Conservation (phyloP, 2,113 vertebrate species). For the Hemiscyllium ocellatum region DNA sequence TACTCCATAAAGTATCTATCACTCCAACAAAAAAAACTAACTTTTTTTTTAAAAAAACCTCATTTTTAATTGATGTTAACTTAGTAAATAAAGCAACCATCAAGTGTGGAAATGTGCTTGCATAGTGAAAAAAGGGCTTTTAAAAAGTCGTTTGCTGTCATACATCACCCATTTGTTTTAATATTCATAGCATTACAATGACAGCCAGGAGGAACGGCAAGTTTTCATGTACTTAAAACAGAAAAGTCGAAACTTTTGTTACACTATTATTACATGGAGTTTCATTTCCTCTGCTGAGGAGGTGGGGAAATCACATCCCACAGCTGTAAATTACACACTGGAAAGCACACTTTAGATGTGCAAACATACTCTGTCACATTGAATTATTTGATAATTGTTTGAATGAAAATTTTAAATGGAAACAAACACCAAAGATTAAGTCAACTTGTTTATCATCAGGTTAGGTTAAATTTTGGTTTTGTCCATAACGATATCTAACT, state of each 20-base stretch:
- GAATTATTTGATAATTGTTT: neutral
- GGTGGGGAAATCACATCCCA: neutral
- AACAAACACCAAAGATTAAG: neutral
- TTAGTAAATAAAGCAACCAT: neutral
- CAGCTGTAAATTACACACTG: neutral
- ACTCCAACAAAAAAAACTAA: neutral
- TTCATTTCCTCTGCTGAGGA: neutral
- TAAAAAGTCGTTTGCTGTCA: neutral
- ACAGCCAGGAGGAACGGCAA: neutral
- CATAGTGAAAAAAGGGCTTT: neutral
- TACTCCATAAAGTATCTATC: neutral
- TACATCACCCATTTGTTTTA: neutral
- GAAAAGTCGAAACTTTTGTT: neutral
- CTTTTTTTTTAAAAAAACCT: too few species aligned
- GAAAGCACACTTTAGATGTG: neutral
- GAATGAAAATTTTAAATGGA: neutral
- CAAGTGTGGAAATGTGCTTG: neutral
- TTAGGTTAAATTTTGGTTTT: neutral
- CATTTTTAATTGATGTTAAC: neutral
- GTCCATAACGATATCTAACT: neutral
- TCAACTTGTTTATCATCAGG: neutral
- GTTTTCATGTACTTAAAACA: neutral
- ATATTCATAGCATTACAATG: neutral
- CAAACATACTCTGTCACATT: neutral
- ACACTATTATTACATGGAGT: neutral